phyloP scores from a whole-genome alignment of 2,888 invertebrate species.

The Yponomeuta malinellus region DNA sequence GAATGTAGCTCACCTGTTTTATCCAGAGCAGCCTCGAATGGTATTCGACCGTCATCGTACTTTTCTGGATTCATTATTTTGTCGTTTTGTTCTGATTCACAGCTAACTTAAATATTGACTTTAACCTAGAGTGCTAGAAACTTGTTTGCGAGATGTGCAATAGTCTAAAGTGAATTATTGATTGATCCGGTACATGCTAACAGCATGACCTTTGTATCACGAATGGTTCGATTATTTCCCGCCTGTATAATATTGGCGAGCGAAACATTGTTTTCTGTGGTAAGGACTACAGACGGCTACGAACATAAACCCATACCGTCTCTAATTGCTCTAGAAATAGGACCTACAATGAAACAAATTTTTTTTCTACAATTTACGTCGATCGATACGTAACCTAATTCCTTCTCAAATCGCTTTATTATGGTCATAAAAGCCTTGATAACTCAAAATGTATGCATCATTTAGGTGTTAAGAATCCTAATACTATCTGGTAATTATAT shows the following conservation, averaged over 20 bases:
- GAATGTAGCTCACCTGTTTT: slow-evolving; percentile 5
- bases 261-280: background rate
- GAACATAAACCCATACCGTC: background rate
- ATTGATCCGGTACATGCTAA: background rate
- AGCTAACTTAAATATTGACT: background rate
- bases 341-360: background rate
- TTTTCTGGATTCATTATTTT: background rate
- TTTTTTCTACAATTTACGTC: background rate
- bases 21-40: slow-evolving; percentile 10
- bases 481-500: background rate
- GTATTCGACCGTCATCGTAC: background rate
- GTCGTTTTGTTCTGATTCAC: background rate
- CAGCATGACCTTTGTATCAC: background rate
- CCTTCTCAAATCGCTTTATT: background rate
- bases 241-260: background rate
- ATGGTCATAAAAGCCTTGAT: background rate
- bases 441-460: background rate
- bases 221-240: background rate
- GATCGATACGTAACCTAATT: background rate
- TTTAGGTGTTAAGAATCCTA: background rate
- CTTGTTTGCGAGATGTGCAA: background rate
- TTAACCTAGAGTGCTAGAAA: background rate
- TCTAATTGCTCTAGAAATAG: background rate
- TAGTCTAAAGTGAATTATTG: background rate
- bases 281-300: background rate